phyloP scores from a whole-genome alignment of 1,140 invertebrate species.

The Tigriopus japonicus region DNA sequence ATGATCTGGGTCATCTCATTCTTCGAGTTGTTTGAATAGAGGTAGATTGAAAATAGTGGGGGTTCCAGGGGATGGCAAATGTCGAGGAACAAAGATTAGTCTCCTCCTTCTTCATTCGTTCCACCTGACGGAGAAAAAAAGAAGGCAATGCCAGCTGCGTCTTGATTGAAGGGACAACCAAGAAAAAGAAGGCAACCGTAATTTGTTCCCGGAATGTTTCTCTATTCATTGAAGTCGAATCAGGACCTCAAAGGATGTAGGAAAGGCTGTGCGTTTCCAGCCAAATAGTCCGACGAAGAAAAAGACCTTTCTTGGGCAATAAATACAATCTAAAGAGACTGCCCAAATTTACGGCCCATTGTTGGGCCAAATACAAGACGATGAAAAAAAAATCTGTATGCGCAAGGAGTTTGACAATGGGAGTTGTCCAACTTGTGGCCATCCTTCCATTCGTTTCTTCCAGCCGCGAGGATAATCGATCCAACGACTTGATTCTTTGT shows the following conservation, averaged over 20 bases:
- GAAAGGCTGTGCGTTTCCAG: not conserved
- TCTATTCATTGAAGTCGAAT: not conserved
- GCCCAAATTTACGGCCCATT: too few species aligned
- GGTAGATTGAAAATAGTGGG: not conserved
- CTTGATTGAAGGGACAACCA: not conserved
- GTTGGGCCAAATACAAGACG: too few species aligned
- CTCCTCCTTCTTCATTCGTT: not conserved
- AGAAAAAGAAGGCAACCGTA: not conserved
- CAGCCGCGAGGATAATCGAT: too few species aligned
- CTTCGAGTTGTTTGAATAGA: not conserved
- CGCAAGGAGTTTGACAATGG: too few species aligned
- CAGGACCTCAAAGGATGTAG: not conserved
- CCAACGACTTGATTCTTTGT: conserved; percentile 17
- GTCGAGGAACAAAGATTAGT: not conserved
- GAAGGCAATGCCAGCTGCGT: not conserved
- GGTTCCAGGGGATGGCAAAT: not conserved
- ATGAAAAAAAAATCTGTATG: too few species aligned
- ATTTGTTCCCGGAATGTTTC: too few species aligned
- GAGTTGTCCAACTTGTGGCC: too few species aligned
- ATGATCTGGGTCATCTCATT: too few species aligned
- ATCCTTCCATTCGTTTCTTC: too few species aligned
- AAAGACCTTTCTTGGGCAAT: too few species aligned
- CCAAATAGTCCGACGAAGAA: too few species aligned
- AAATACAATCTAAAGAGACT: too few species aligned
- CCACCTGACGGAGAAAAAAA: not conserved